Base-by-base conservation (phyloP, 2,888 invertebrate genomes). In the Priocnemis perturbator region DNA sequence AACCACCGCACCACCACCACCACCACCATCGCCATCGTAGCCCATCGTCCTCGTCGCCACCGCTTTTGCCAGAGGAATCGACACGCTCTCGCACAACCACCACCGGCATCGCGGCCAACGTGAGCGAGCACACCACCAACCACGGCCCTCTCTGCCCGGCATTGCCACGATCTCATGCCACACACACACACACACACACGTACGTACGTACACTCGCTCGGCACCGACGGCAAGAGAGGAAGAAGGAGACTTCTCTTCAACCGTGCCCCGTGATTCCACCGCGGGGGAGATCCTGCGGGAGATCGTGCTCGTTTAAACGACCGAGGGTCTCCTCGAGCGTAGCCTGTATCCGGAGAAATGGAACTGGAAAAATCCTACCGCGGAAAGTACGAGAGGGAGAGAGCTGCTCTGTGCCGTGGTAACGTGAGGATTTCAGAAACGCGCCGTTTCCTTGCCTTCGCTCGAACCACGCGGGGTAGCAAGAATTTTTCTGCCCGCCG, bases 281-380 rank as follows among this genome's bases (percentile, higher is more conserved):
- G 74, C 74, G 57, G 74, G 72, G 69, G 77, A 73, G 71, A 78
- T 78, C 68, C 67, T 64, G 73, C 72, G 63, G 67, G 73, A 76
- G 73, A 78, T 78, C 76, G 73, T 63, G 57, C 65, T 62, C 67
- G 69, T 73, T 74, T 57, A 56, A 50, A 66, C 53, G 47, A 55
- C 37, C 67, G 65, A 74, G 66, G 60, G 65, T 69, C 71, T 64
- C 64, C 48, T 57, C 60, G 26, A 26, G 37, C 37, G 37, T 37
- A 37, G 37, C 37, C 37, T 37, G 11, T 37, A 37, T 37, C 37
- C 37, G 37, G 37, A 37, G 37, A 37, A 37, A 44, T 44, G 44
- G 50, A 14, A 20, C 47, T 57, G 47, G 60, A 63, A 53, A 17
- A 62, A 66, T 72, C 57, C 53, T 15, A 19, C n/a, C 52, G 19